Evolutionary conservation across 2,888 invertebrate genomes (phyloP).

Genomic region (Ametastegia equiseti): DNA sequence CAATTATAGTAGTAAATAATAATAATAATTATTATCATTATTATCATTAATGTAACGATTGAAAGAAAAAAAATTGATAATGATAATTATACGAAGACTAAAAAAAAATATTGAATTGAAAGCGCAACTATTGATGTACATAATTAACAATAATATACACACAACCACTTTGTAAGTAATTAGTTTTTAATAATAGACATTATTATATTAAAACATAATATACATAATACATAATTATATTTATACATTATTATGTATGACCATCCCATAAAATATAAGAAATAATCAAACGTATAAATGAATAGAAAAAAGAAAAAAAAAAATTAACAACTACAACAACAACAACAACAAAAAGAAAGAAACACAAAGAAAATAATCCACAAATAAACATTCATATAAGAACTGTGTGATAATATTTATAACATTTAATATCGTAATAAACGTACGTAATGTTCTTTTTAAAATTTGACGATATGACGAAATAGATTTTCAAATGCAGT

Average conservation of each 20-base stretch:
- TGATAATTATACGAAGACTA: constrained; percentile 20
- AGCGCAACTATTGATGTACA: constrained; percentile 46
- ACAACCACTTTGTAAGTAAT: constrained; percentile 43
- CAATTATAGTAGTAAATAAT: too few relatives aligned
- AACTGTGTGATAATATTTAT: constrained; percentile 76
- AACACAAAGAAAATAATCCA: constrained; percentile 54
- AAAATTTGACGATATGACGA: not conserved
- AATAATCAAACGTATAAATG: too few relatives aligned
- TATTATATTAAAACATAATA: constrained; percentile 35
- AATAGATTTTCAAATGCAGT: not conserved
- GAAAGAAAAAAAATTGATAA: not conserved
- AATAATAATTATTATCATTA: constrained; percentile 3
- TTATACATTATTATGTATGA: constrained; percentile 57
- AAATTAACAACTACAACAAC: too few relatives aligned
- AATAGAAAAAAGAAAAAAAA: constrained; percentile 26
- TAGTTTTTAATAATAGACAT: constrained; percentile 38
- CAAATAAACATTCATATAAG: constrained; percentile 72
- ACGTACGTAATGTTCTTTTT: constrained; percentile 36
- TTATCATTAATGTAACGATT: not conserved
- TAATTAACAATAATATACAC: constrained; percentile 19
- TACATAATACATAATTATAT: constrained; percentile 58
- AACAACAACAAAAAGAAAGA: too few relatives aligned
- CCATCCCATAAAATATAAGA: constrained; percentile 47
- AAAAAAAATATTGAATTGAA: not conserved
- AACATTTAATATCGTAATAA: constrained; percentile 65